phyloP scores from a whole-genome alignment of 1,140 invertebrate genomes.

The Vollenhovia emeryi region DNA sequence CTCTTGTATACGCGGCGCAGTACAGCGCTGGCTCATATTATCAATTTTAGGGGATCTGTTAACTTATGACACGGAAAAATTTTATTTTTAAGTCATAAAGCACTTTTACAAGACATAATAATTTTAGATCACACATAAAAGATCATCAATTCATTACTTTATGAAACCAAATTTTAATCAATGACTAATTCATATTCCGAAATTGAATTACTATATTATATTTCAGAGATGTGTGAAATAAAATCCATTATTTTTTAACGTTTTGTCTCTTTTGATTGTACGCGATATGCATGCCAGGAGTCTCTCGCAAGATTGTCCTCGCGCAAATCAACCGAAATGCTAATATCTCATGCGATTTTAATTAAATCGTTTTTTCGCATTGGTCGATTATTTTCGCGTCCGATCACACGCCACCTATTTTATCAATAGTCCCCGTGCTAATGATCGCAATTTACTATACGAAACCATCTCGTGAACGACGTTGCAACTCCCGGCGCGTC shows the following conservation, averaged over 20 bases:
- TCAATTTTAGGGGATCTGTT: background rate
- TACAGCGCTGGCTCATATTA: background rate
- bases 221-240: background rate
- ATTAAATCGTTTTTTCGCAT: background rate
- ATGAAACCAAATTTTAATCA: background rate
- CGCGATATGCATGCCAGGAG: background rate
- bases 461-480: background rate
- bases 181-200: background rate
- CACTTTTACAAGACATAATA: background rate
- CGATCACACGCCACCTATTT: background rate
- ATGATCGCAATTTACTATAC: constrained; percentile 10
- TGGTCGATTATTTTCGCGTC: constrained; percentile 15
- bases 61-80: background rate
- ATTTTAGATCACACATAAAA: background rate
- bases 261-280: background rate
- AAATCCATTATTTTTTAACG: constrained; percentile 20
- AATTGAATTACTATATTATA: background rate
- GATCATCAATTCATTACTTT: background rate
- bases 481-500: background rate
- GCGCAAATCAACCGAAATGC: background rate
- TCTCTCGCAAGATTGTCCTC: constrained; percentile 31
- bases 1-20: background rate
- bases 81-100: background rate
- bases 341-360: background rate
- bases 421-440: background rate